Conservation (phyloP, 2,113 vertebrate species). For the Laterallus jamaicensis region DNA sequence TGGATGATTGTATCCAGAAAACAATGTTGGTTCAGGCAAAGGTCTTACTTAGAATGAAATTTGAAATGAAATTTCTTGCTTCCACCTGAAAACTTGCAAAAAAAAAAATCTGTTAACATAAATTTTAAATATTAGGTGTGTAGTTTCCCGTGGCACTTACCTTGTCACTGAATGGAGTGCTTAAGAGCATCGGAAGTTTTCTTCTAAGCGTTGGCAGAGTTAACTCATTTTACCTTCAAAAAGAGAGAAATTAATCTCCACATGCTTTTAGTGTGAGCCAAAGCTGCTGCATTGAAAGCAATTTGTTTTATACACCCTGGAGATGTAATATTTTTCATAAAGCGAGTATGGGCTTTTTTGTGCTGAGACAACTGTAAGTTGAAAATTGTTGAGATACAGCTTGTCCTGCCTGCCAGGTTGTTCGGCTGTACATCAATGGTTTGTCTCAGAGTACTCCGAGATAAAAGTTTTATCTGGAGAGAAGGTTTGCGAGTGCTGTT, state of each 20-base stretch:
- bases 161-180: background rate
- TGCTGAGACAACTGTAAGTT: slow-evolving; percentile 37
- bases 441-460: background rate
- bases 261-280: slow-evolving; percentile 14
- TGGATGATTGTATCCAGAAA: background rate
- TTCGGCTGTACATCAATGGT: background rate
- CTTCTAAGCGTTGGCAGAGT: background rate
- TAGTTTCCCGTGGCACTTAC: background rate
- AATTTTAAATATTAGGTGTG: background rate
- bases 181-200: background rate
- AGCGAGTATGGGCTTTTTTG: background rate
- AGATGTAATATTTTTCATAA: slow-evolving; percentile 31
- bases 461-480: background rate
- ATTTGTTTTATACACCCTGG: slow-evolving; percentile 19
- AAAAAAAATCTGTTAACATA: background rate
- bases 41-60: background rate
- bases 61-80: background rate
- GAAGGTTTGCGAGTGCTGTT: background rate
- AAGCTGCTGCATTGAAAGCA: background rate
- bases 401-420: slow-evolving; percentile 1
- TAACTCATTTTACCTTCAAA: slow-evolving; percentile 23
- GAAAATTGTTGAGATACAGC: slow-evolving; percentile 18
- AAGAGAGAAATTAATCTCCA: slow-evolving; percentile 9
- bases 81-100: background rate
- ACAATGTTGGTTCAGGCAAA: background rate